A percentile compares a stretch with the other conserved stretches of the same genome.
Evolutionary conservation across 2,797 vertebrate genomes (phyloP).

Genomic region (Schizopygopsis malacanthus): DNA sequence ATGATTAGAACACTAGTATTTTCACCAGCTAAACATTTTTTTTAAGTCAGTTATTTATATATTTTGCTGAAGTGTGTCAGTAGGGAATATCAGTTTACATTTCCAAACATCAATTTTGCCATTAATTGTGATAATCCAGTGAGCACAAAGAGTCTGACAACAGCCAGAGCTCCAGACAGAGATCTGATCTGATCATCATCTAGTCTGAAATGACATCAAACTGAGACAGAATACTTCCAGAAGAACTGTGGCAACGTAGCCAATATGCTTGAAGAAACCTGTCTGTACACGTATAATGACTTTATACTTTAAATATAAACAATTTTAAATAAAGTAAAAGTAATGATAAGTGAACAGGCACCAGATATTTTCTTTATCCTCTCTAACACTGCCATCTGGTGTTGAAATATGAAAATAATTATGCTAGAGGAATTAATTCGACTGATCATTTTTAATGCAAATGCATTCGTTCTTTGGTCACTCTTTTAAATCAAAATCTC

Average conservation of each 20-base stretch:
- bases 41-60: neutral
- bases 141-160: too few species aligned
- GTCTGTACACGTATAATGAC: too few species aligned
- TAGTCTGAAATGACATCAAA: too few species aligned
- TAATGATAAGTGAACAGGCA: neutral
- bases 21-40: neutral
- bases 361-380: constrained; percentile 33
- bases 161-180: too few species aligned
- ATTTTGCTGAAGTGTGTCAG: neutral
- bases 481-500: neutral
- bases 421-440: neutral
- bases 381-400: constrained; percentile 72
- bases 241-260: too few species aligned
- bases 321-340: neutral
- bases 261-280: too few species aligned
- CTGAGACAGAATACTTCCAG: too few species aligned
- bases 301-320: too few species aligned
- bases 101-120: neutral
- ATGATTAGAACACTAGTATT: neutral
- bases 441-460: neutral
- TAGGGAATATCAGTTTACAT: neutral
- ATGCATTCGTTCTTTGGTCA: neutral
- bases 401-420: constrained; percentile 35
- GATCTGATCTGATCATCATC: too few species aligned
- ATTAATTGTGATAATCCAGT: neutral